Evolutionary conservation across 2,797 vertebrate genomes (phyloP).

Genomic region (Cryptoprocta ferox): DNA sequence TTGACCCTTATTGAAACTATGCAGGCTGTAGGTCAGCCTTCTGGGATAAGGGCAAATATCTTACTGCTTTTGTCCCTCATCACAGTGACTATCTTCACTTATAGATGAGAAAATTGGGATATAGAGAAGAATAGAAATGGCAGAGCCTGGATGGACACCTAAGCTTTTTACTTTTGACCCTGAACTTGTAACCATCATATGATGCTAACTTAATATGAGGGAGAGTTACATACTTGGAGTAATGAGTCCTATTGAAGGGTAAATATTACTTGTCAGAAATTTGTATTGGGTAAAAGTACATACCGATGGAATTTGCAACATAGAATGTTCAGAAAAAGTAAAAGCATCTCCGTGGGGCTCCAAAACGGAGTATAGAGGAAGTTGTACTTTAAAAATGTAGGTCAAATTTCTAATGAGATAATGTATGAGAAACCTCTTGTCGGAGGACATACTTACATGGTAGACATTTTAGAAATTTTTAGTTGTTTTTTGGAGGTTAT

Average conservation of each 20-base stretch:
- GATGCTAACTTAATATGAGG: background rate
- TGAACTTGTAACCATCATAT: background rate
- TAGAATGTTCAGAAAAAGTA: background rate
- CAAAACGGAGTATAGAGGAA: background rate
- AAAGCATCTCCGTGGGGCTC: background rate
- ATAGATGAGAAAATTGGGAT: background rate
- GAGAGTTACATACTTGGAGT: background rate
- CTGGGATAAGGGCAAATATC: background rate
- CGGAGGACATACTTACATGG: background rate
- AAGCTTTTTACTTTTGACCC: background rate
- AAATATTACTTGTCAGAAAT: background rate
- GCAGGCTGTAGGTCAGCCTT: background rate
- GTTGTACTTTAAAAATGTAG: background rate
- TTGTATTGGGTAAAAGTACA: background rate
- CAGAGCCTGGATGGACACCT: background rate
- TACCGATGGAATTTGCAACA: background rate
- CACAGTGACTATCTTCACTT: background rate
- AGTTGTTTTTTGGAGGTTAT: background rate
- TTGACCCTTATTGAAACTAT: background rate
- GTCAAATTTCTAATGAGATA: background rate
- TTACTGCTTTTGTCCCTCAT: background rate
- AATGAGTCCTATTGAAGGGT: background rate
- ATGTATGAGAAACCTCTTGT: background rate
- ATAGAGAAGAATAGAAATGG: background rate
- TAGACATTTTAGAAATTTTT: background rate